phyloP scores from a whole-genome alignment of 2,113 vertebrate genomes.

The Nettapus auritus region DNA sequence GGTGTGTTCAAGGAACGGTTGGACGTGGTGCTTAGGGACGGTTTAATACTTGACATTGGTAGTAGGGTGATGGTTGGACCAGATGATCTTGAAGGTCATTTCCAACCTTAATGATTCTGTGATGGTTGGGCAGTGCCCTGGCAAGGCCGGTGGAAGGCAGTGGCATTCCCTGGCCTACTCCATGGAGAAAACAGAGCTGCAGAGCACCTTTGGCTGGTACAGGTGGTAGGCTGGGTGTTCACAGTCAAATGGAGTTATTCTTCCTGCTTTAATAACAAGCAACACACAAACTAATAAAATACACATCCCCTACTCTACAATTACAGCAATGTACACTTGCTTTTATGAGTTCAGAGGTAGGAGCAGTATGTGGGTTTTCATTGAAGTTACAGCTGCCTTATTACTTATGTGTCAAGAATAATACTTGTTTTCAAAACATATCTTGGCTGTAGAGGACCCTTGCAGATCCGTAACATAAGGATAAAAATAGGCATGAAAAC shows the following conservation, averaged over 20 bases:
- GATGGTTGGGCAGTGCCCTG: neutral
- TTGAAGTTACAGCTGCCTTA: neutral
- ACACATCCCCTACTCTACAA: neutral
- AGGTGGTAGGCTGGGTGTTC: neutral
- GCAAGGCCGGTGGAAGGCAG: neutral
- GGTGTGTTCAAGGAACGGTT: too few relatives aligned
- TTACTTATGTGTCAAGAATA: neutral
- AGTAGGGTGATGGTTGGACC: too few relatives aligned
- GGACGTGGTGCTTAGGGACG: too few relatives aligned
- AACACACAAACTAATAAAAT: neutral
- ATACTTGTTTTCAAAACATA: neutral
- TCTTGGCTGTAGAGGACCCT: neutral
- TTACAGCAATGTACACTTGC: rapidly evolving
- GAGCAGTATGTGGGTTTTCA: neutral
- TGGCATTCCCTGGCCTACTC: too few relatives aligned
- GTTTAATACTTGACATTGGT: too few relatives aligned
- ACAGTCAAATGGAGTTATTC: neutral
- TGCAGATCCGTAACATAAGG: neutral
- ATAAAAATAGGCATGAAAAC: neutral
- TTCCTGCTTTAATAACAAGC: neutral
- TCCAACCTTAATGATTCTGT: too few relatives aligned
- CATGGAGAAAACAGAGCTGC: neutral
- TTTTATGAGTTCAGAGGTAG: neutral
- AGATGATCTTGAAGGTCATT: too few relatives aligned
- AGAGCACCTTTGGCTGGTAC: neutral